A percentile compares a stretch with the other conserved stretches of the same genome.
phyloP scores from a whole-genome alignment of 2,888 invertebrate genomes.

The Gnatocerus cornutus region DNA sequence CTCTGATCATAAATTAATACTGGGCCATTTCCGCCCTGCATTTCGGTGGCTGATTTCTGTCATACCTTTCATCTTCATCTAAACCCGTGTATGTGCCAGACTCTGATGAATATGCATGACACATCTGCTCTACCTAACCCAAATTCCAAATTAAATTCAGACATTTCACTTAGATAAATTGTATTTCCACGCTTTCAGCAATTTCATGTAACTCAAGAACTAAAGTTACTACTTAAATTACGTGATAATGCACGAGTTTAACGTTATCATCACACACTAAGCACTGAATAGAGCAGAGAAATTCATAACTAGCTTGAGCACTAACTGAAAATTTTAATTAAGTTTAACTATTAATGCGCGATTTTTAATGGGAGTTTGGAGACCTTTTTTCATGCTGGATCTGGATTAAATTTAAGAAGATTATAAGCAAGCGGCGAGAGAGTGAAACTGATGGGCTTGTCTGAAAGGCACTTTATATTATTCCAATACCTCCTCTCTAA shows the following conservation, averaged over 20 bases:
- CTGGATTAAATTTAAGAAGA: slow-evolving; percentile 40
- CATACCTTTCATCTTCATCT: slow-evolving; percentile 48
- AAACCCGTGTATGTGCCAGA: slow-evolving; percentile 42
- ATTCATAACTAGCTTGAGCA: slow-evolving; percentile 1
- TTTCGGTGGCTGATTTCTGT: slow-evolving; percentile 42
- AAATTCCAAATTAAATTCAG: slow-evolving; percentile 52
- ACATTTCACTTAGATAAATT: slow-evolving; percentile 51
- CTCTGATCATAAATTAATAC: slow-evolving; percentile 46
- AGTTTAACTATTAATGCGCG: background rate
- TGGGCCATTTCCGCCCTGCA: slow-evolving; percentile 39
- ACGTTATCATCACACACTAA: slow-evolving; percentile 2
- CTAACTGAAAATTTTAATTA: slow-evolving; percentile 22
- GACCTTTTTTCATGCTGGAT: slow-evolving; percentile 1
- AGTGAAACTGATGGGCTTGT: slow-evolving; percentile 43
- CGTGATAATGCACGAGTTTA: slow-evolving; percentile 35
- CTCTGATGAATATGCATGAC: slow-evolving; percentile 50
- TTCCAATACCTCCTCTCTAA: slow-evolving; percentile 57
- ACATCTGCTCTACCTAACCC: slow-evolving; percentile 48
- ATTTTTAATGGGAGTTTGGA: slow-evolving; percentile 10
- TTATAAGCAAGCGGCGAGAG: slow-evolving; percentile 37
- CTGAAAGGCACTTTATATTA: slow-evolving; percentile 57
- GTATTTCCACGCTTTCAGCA: slow-evolving; percentile 46
- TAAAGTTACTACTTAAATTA: slow-evolving; percentile 28
- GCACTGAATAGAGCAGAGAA: slow-evolving; percentile 1
- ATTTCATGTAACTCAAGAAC: slow-evolving; percentile 30